phyloP scores from a whole-genome alignment of 1,140 invertebrate species.

The Trialeurodes vaporariorum region DNA sequence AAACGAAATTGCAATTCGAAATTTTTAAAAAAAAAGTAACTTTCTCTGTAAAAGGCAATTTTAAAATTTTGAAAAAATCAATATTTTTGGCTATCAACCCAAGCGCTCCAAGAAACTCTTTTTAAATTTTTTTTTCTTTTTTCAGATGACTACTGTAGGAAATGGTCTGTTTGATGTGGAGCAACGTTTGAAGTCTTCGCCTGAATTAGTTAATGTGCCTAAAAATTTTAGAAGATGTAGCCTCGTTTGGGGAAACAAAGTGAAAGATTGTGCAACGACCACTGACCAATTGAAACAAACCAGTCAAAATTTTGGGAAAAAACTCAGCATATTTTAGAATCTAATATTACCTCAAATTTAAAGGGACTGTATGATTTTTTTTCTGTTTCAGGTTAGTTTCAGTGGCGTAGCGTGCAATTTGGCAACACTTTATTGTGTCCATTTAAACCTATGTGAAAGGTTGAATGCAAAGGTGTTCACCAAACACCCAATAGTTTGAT shows the following conservation, averaged over 20 bases:
- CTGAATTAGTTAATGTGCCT: not conserved
- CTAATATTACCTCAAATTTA: not conserved
- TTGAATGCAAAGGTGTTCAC: too few relatives aligned
- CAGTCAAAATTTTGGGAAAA: not conserved
- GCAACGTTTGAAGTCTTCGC: not conserved
- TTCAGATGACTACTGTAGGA: not conserved
- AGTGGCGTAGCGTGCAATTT: too few relatives aligned
- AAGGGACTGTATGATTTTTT: not conserved
- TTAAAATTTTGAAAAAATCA: too few relatives aligned
- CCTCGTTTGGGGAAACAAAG: not conserved
- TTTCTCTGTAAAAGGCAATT: too few relatives aligned
- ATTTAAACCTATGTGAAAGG: too few relatives aligned
- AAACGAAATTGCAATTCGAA: too few relatives aligned
- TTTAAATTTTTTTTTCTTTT: not conserved
- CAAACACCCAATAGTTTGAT: too few relatives aligned
- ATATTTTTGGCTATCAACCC: too few relatives aligned
- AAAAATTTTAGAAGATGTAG: not conserved
- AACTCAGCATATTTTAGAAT: not conserved
- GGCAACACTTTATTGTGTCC: too few relatives aligned
- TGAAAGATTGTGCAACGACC: not conserved
- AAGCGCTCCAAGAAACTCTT: too few relatives aligned
- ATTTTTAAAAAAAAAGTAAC: too few relatives aligned
- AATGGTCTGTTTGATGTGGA: not conserved
- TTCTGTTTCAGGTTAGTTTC: too few relatives aligned
- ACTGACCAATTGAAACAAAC: not conserved